Conservation (phyloP, 2,797 vertebrate species). For the Chelidonichthys spinosus region DNA sequence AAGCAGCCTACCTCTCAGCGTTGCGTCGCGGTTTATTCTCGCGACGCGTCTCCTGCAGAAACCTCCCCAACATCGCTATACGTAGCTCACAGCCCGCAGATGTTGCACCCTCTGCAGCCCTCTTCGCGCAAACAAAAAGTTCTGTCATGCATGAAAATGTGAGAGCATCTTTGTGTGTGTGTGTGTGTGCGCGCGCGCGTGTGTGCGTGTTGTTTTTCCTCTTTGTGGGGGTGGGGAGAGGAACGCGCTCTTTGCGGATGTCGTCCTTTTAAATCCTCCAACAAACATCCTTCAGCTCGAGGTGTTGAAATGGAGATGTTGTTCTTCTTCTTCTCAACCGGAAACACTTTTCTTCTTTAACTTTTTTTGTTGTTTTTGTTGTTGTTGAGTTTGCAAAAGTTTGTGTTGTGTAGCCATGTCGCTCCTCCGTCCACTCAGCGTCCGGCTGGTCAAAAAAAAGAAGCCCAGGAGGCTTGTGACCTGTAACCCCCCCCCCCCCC, state of each 20-base stretch:
- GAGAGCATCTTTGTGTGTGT: slow-evolving; percentile 74
- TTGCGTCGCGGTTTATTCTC: neutral
- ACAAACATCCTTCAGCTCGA: neutral
- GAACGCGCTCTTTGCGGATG: slow-evolving; percentile 29
- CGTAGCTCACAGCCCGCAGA: slow-evolving; percentile 60
- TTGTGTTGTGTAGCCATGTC: neutral
- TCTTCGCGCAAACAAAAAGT: slow-evolving; percentile 74
- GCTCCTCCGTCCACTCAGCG: slow-evolving; percentile 55
- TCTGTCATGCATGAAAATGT: slow-evolving; percentile 81
- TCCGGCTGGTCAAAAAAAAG: slow-evolving; percentile 73
- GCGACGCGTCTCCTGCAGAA: slow-evolving; percentile 8
- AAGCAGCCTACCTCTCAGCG: slow-evolving; percentile 31
- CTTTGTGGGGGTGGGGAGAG: slow-evolving; percentile 78
- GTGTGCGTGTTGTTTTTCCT: slow-evolving; percentile 62
- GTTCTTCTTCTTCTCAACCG: no score
- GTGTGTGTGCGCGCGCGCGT: neutral
- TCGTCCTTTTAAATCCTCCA: slow-evolving; percentile 27
- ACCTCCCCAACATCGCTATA: neutral
- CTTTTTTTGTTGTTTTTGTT: no score
- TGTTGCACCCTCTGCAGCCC: slow-evolving; percentile 58
- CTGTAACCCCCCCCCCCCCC: slow-evolving; percentile 88
- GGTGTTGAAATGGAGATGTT: neutral
- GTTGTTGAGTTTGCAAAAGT: neutral
- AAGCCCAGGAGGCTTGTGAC: slow-evolving; percentile 87
- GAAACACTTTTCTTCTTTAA: no score